phyloP scores from a whole-genome alignment of 1,140 invertebrate species.

The Caligus rogercresseyi region DNA sequence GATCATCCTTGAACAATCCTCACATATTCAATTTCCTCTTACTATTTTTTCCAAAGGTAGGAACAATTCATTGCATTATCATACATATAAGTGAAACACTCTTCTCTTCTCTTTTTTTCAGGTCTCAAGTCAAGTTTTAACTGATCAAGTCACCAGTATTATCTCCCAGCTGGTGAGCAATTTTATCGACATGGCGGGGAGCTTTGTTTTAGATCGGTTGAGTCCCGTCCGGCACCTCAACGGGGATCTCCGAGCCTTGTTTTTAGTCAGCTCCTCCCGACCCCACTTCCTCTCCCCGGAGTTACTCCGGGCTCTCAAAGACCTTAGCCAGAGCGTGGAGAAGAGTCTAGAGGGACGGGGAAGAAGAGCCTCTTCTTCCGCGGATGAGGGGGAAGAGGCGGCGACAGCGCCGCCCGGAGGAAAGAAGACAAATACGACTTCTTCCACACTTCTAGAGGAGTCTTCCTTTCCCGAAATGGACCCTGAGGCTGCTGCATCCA shows the following conservation, averaged over 20 bases:
- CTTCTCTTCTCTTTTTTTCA: neutral
- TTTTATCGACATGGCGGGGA: constrained; percentile 5
- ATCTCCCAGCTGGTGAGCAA: constrained; percentile 11
- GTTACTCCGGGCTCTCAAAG: neutral
- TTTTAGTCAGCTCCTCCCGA: constrained; percentile 7
- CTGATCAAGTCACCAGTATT: constrained; percentile 15
- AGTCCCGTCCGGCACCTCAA: constrained; percentile 5
- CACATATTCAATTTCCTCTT: constrained; percentile 16
- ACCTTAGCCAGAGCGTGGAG: neutral
- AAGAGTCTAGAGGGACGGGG: neutral
- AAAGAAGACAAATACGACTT: too few species aligned
- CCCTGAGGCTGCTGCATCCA: neutral
- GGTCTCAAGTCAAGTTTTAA: constrained; percentile 15
- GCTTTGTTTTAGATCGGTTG: neutral
- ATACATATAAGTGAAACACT: neutral
- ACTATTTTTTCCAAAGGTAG: constrained; percentile 18
- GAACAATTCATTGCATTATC: neutral
- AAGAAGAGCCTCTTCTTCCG: neutral
- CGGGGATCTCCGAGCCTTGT: constrained; percentile 4
- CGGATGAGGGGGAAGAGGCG: neutral
- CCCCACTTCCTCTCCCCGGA: neutral
- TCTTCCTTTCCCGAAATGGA: neutral
- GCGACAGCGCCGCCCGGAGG: too few species aligned
- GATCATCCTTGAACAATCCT: constrained; percentile 14
- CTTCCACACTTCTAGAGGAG: neutral